Evolutionary conservation across 2,113 vertebrate species (phyloP).

Genomic region (Elanoides forficatus): DNA sequence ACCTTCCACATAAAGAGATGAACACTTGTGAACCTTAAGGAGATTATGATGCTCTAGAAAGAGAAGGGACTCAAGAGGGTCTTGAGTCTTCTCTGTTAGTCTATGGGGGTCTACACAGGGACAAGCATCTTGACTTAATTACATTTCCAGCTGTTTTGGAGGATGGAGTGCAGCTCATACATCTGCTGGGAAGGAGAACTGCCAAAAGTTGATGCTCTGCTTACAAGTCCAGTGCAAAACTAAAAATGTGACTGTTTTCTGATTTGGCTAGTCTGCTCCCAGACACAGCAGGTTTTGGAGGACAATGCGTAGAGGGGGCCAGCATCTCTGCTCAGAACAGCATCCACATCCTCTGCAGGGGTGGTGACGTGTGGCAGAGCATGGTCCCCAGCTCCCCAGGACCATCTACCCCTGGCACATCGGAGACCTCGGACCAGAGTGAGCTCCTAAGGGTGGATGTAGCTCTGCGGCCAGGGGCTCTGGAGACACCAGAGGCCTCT

Average conservation of each 20-base stretch:
- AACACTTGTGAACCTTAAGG: neutral
- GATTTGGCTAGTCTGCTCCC: neutral
- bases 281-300: neutral
- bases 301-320: neutral
- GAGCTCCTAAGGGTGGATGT: neutral
- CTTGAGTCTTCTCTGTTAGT: neutral
- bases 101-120: neutral
- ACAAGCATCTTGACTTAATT: neutral
- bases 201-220: neutral
- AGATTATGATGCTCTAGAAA: neutral
- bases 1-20: neutral
- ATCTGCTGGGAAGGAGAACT: neutral
- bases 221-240: neutral
- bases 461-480: rapidly evolving
- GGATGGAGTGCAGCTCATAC: neutral
- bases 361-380: rapidly evolving
- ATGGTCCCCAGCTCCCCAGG: neutral
- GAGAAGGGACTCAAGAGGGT: neutral
- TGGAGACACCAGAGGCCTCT: neutral
- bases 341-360: neutral
- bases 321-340: neutral
- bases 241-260: neutral
- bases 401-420: neutral
- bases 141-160: neutral
- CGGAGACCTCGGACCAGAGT: neutral